Evolutionary conservation across 2,888 invertebrate species (phyloP), one percentile per base, ranked within the genome.

Genomic region (Cheilosia pagana): DNA sequence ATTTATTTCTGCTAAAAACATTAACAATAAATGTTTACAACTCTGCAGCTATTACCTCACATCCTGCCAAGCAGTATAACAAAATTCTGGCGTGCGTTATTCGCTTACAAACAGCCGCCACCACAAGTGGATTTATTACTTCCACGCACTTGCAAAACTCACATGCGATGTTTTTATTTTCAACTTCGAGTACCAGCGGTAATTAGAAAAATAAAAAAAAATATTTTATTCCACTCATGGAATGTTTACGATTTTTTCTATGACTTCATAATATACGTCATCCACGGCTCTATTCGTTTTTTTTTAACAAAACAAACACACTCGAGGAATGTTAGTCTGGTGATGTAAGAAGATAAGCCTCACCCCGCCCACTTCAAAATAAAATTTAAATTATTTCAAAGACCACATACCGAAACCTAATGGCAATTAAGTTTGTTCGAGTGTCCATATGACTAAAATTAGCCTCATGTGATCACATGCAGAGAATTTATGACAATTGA

Each of bases 401-500:
- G 19, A 48, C 31, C 43, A 28, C 1, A 6, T 14, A 59, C 12
- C 31, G 45, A 31, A 62, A n/a, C 16, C 39, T 21, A 25, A 52
- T 21, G 10, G 28, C 19, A 65, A 52, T 65, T 52, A 10, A 52
- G 23, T 31, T 35, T 35, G 35, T 19, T n/a, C n/a, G 10, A 50
- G 50, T 2, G 50, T 2, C 63, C 39, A 63, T 31, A 63, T 50
- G 65, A 50, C 65, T 65, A 41, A 59, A 25, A 59, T 23, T 25
- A 16, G 14, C 10, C 41, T 55, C 10, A 60, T 68, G 25, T 19
- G 28, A 63, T 83, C 82, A 83, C 79, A 62, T 68, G 82, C 50
- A 72, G 35, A 7, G 55, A 68, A 68, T 83, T 78, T 83, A 79
- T 74, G 55, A 35, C 82, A 83, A 83, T 83, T 83, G 78, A 83